These are phyloP conservation scores for Cantharis flavilabris DNA, from an alignment of 2,888 invertebrate species.

Conservation along the genomic window DNA sequence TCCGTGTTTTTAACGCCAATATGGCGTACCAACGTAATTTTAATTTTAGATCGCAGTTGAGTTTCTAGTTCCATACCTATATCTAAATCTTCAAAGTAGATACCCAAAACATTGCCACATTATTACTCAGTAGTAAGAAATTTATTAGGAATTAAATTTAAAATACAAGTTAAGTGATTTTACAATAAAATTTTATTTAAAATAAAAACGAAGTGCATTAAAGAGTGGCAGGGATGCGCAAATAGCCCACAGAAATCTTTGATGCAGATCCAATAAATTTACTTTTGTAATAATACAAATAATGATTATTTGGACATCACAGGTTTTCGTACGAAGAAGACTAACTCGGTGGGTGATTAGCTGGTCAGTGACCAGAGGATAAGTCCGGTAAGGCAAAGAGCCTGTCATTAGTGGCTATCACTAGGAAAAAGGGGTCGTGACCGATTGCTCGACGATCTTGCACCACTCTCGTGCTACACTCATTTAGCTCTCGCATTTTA, in stretches of 20 bases:
- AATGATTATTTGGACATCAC: not conserved
- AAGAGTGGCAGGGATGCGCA: too few species aligned
- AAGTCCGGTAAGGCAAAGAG: constrained; percentile 30
- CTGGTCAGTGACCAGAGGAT: constrained; percentile 42
- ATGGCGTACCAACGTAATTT: too few species aligned
- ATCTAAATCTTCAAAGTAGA: too few species aligned
- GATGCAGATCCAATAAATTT: not conserved
- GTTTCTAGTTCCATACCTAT: too few species aligned
- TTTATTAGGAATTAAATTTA: too few species aligned
- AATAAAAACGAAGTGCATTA: too few species aligned
- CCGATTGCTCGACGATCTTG: constrained; percentile 30
- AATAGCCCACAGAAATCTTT: not conserved
- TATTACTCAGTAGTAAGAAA: too few species aligned
- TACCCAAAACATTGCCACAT: too few species aligned
- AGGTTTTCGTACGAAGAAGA: not conserved
- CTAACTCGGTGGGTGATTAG: constrained; percentile 33
- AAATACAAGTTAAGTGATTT: too few species aligned
- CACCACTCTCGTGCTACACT: constrained; percentile 20
- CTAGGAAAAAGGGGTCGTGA: constrained; percentile 33
- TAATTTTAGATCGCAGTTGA: too few species aligned
- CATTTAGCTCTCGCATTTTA: constrained; percentile 15
- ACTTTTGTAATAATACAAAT: not conserved
- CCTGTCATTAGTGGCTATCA: constrained; percentile 34
- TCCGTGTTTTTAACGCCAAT: too few species aligned
- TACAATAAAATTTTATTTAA: too few species aligned